phyloP scores from a whole-genome alignment of 2,888 invertebrate species.

The Choreutis nemorana region DNA sequence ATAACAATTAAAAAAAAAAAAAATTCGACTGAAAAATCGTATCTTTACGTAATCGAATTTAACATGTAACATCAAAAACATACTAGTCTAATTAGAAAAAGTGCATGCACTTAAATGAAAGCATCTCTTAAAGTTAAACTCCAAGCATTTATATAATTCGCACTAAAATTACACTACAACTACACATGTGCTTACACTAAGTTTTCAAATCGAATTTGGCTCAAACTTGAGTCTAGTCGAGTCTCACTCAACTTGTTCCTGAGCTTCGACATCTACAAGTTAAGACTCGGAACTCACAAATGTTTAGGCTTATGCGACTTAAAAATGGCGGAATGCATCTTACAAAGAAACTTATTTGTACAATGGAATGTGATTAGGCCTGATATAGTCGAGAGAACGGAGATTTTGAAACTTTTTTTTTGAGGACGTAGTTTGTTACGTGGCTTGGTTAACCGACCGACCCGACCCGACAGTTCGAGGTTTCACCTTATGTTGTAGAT shows the following conservation, averaged over 20 bases:
- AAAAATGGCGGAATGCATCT: background rate
- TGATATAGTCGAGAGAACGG: too few relatives aligned
- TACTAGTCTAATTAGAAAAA: conserved; percentile 7
- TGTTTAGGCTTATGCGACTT: background rate
- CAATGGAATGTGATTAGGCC: too few relatives aligned
- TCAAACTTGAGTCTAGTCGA: background rate
- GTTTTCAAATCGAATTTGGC: conserved; percentile 2
- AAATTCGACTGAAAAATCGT: too few relatives aligned
- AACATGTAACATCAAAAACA: too few relatives aligned
- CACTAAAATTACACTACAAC: conserved; percentile 2
- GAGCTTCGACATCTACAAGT: background rate
- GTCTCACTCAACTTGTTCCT: background rate
- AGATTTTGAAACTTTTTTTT: too few relatives aligned
- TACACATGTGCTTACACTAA: background rate
- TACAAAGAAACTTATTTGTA: background rate
- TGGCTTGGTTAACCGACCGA: too few relatives aligned
- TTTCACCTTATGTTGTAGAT: too few relatives aligned
- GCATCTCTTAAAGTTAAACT: conserved; percentile 3
- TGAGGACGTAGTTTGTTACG: too few relatives aligned
- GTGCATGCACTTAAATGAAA: conserved; percentile 2
- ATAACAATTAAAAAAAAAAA: too few relatives aligned
- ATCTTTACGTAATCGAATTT: too few relatives aligned
- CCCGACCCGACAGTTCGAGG: too few relatives aligned
- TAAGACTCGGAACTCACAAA: background rate
- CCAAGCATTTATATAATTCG: too few relatives aligned